Evolutionary conservation across 2,888 invertebrate species (phyloP).

Genomic region (Chaitophorus viminalis): DNA sequence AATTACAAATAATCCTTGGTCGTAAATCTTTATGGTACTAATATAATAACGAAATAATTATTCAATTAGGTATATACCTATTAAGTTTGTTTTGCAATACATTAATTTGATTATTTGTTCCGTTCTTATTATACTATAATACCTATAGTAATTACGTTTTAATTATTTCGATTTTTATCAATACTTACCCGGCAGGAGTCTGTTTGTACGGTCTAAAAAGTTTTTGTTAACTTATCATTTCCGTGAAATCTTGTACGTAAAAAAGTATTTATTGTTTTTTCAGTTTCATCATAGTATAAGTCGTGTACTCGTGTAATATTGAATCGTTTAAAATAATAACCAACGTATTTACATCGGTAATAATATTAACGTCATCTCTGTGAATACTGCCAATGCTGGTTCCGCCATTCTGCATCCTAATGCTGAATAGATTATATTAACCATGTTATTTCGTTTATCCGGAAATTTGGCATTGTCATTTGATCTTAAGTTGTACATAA

Average conservation of each 20-base stretch:
- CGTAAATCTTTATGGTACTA: background rate
- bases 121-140: background rate
- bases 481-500: too few species aligned
- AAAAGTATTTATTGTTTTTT: slow-evolving; percentile 17
- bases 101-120: slow-evolving; percentile 4
- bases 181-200: background rate
- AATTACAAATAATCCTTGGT: background rate
- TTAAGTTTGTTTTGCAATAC: background rate
- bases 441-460: too few species aligned
- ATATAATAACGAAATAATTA: slow-evolving; percentile 1
- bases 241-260: background rate
- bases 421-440: too few species aligned
- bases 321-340: background rate
- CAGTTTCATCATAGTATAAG: too few species aligned
- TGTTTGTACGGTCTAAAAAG: background rate
- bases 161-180: slow-evolving; percentile 1
- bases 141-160: background rate
- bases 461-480: too few species aligned
- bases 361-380: background rate
- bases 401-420: too few species aligned
- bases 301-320: background rate
- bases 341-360: background rate
- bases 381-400: too few species aligned
- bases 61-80: background rate
- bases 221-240: background rate